A percentile compares a stretch with the other conserved stretches of the same genome.
phyloP scores from a whole-genome alignment of 2,888 invertebrate species.

The Aphidoletes aphidimyza region DNA sequence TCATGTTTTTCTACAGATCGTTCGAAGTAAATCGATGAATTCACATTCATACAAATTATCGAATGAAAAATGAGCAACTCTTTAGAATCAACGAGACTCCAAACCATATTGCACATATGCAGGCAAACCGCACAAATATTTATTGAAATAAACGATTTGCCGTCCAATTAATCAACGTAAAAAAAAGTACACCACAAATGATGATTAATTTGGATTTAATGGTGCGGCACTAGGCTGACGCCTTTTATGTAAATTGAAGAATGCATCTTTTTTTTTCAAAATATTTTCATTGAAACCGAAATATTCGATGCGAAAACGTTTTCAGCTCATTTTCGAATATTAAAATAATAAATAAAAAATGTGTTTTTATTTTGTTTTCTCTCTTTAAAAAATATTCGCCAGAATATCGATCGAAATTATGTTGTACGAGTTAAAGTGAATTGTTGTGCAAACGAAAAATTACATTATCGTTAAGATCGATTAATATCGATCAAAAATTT shows the following conservation, averaged over 20 bases:
- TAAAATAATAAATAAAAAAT: too few species aligned
- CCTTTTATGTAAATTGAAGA: slow-evolving; percentile 28
- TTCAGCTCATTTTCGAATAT: too few species aligned
- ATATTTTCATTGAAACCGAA: not conserved
- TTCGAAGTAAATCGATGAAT: not conserved
- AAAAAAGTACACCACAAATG: not conserved
- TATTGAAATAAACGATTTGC: slow-evolving; percentile 47
- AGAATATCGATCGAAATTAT: not conserved
- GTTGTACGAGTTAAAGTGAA: not conserved
- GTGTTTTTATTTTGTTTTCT: too few species aligned
- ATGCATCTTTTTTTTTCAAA: not conserved
- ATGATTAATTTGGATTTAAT: slow-evolving; percentile 48
- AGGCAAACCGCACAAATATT: not conserved
- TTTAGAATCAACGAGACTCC: not conserved
- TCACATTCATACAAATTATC: slow-evolving; percentile 14
- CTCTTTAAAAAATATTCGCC: not conserved
- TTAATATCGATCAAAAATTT: slow-evolving; percentile 40
- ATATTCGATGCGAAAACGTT: too few species aligned
- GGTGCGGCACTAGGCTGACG: slow-evolving; percentile 12
- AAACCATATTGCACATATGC: not conserved
- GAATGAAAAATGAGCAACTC: slow-evolving; percentile 30
- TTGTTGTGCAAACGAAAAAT: not conserved
- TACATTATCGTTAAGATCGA: slow-evolving; percentile 16
- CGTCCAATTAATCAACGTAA: slow-evolving; percentile 49
- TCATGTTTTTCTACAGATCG: not conserved